These are phyloP conservation scores for Heterocephalus glaber DNA, from an alignment of 2,113 vertebrate genomes.

Conservation along the genomic window DNA sequence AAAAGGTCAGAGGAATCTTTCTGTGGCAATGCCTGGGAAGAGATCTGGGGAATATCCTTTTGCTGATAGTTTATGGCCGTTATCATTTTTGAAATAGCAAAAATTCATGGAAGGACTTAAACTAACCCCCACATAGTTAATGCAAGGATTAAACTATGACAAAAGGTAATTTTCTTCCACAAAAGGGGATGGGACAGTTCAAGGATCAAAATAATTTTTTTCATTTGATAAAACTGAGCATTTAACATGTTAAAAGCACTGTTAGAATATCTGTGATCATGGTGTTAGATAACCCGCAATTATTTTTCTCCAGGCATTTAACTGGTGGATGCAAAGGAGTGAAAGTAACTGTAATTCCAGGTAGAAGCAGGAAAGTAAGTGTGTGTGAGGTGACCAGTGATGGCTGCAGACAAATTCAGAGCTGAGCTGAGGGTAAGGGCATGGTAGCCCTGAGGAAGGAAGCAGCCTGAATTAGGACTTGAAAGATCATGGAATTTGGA, in stretches of 20 bases:
- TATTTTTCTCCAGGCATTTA: neutral
- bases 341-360: neutral
- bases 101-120: neutral
- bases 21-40: neutral
- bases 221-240: neutral
- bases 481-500: neutral
- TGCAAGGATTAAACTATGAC: neutral
- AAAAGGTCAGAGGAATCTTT: neutral
- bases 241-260: neutral
- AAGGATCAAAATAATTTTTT: neutral
- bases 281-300: neutral
- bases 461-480: neutral
- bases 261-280: neutral
- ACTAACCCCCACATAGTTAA: neutral
- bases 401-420: neutral
- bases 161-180: neutral
- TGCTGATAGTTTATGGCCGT: neutral
- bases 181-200: neutral
- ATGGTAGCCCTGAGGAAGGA: neutral
- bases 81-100: neutral
- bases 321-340: neutral
- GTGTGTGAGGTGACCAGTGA: neutral
- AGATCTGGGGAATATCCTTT: neutral
- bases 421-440: neutral
- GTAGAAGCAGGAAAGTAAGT: neutral